A percentile compares a stretch with the other conserved stretches of the same genome.
phyloP scores from a whole-genome alignment of 2,113 vertebrate genomes.

The Tretioscincus oriximinensis region DNA sequence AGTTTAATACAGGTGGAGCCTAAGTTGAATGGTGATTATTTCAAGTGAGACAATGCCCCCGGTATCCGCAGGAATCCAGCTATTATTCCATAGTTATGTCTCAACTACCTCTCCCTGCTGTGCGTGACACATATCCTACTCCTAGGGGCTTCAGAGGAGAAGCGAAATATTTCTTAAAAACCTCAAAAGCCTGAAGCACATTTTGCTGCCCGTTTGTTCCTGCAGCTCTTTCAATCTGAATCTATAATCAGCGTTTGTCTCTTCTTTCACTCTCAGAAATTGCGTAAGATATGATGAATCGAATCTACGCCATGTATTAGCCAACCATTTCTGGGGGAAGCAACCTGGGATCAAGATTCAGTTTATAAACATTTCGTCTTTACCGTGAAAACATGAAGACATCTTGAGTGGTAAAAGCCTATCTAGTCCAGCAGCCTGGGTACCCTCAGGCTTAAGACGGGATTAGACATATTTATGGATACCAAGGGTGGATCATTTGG shows the following conservation, averaged over 20 bases:
- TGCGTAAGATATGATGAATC: constrained; percentile 49
- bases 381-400: background rate
- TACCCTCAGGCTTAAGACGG: too few species aligned
- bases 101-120: constrained; percentile 20
- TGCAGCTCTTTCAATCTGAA: constrained; percentile 25
- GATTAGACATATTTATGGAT: too few species aligned
- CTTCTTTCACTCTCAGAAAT: constrained; percentile 33
- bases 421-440: too few species aligned
- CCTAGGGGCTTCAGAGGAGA: constrained; percentile 15
- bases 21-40: background rate
- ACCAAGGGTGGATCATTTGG: too few species aligned
- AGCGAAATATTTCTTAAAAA: background rate
- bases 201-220: constrained; percentile 3
- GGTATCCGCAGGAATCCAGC: background rate
- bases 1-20: background rate
- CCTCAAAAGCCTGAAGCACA: constrained; percentile 9
- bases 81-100: constrained; percentile 6
- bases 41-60: background rate
- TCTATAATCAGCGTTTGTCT: constrained; percentile 50
- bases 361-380: background rate
- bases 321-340: constrained; percentile 29
- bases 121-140: background rate
- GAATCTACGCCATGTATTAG: constrained; percentile 55
- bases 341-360: constrained; percentile 20
- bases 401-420: background rate